These are phyloP conservation scores for Smutsia temminckii DNA, from an alignment of 2,797 vertebrate species.

Conservation along the genomic window DNA sequence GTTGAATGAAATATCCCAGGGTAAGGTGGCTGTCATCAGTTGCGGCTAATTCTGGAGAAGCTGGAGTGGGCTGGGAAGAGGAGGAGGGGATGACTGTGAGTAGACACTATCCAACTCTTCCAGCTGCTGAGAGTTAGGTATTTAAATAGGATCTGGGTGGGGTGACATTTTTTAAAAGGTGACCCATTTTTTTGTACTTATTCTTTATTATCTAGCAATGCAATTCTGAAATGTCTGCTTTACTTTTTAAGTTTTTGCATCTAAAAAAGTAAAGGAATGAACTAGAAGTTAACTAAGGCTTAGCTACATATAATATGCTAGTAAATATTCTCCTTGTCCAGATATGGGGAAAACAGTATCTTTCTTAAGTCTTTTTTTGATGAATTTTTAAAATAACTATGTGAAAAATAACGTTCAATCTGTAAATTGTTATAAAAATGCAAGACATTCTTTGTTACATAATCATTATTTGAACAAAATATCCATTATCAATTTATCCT, in stretches of 20 bases:
- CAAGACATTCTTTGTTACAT: background rate
- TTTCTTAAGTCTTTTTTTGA: background rate
- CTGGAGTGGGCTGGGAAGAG: background rate
- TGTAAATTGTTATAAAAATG: background rate
- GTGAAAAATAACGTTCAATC: background rate
- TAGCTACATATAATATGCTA: background rate
- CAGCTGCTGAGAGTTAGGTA: background rate
- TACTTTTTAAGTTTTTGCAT: background rate
- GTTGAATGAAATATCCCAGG: background rate
- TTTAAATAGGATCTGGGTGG: background rate
- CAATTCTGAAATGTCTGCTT: background rate
- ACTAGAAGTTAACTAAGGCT: background rate
- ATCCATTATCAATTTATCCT: background rate
- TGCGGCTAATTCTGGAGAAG: background rate
- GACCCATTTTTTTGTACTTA: background rate
- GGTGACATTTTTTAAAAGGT: background rate
- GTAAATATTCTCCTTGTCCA: background rate
- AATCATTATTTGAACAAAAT: background rate
- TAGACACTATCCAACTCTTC: background rate
- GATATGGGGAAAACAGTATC: background rate
- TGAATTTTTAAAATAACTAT: background rate
- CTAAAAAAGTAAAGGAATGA: background rate
- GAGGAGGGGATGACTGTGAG: background rate
- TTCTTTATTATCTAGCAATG: background rate
- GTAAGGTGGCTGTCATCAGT: background rate